phyloP scores from a whole-genome alignment of 2,888 invertebrate species.

The Catocala nupta region DNA sequence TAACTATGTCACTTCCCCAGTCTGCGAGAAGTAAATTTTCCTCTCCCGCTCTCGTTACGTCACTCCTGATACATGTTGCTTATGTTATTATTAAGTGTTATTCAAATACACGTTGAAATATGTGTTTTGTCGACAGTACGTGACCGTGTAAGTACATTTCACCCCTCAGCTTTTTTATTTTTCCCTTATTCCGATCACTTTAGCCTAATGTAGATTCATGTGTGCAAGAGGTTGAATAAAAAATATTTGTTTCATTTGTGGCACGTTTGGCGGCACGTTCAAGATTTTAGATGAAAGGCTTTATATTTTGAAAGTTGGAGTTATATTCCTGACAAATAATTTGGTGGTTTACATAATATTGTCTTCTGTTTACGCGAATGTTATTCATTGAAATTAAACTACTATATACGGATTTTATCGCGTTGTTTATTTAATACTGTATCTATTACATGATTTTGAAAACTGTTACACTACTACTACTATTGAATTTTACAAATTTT shows the following conservation, averaged over 20 bases:
- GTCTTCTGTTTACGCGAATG: no score
- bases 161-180: conserved; percentile 30
- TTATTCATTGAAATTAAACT: no score
- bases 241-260: conserved; percentile 2
- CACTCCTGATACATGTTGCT: conserved; percentile 49
- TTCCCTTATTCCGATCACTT: conserved; percentile 42
- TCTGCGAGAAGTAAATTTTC: conserved; percentile 43
- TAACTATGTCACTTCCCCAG: conserved; percentile 29
- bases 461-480: no score
- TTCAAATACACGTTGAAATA: conserved; percentile 54
- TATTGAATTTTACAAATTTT: no score
- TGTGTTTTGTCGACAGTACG: conserved; percentile 48
- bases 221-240: conserved; percentile 14
- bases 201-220: conserved; percentile 46
- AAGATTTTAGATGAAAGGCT: neutral
- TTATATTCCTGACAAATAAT: no score
- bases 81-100: conserved; percentile 58
- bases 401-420: no score
- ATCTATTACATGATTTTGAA: no score
- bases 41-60: conserved; percentile 42
- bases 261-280: neutral
- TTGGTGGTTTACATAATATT: no score
- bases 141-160: conserved; percentile 43
- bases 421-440: no score
- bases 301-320: no score